Base-by-base conservation (phyloP, 2,888 invertebrate genomes). In the Coelopa pilipes region DNA sequence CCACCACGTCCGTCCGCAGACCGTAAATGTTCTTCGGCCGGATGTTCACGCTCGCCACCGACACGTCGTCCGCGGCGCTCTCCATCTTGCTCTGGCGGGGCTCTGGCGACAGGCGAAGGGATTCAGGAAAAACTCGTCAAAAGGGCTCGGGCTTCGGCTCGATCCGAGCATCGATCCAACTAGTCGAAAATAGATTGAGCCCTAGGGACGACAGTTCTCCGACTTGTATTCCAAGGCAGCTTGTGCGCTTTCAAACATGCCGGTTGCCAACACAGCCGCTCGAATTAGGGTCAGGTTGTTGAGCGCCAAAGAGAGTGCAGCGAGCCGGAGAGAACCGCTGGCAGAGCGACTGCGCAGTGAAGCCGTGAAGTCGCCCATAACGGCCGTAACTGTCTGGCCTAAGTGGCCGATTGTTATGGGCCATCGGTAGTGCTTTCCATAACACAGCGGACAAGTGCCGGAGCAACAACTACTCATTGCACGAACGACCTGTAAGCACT, bases 1-100 rank as follows among this genome's bases (percentile, higher is more conserved):
- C 92, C 79, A 89, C 89, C 75, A 91, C 85, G 78, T 87, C 85
- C 0, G 81, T 82, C 17, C 88, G 83, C 50, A 88, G 71, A 5
- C 88, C 88, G 74, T 87, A 88, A 21, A 88, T 85, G 63, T 83
- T 83, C 69, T 83, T 85, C 1, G 88, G 88, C 24, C 84, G 81
- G 55, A 88, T 84, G 11, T 79, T 76, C 45, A 88, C 85, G 34
- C 82, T 78, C 50, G 78, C 75, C 1, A n/a, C 53, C 17, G 73
- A n/a, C 34, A 69, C 57, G 60, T 73, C 73, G 13, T 65, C 71
- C n/a, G 50, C 74, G 19, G 17, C 69, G 47, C 47, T 34, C 50
- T 71, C 62, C 71, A 71, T 71, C 15, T 15, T 57, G 24, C 15
- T 11, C 57, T 17, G 57, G 10, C 13, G 24, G 4, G 2, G 24